Evolutionary conservation across 1,140 invertebrate genomes (phyloP).

Genomic region (Macrobrachium rosenbergii): DNA sequence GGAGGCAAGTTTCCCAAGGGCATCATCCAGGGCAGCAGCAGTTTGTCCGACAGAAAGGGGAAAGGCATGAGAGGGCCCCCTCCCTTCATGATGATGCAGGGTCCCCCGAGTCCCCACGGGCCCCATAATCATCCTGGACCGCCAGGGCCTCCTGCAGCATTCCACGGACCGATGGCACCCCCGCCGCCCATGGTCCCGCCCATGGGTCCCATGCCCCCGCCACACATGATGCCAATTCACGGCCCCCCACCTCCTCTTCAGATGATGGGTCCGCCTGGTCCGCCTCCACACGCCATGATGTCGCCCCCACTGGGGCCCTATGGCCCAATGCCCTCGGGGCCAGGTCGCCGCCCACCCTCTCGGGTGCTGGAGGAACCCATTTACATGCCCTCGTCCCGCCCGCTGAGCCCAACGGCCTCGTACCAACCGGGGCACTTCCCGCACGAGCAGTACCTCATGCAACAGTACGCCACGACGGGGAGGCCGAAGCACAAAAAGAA

Average conservation of each 20-base stretch:
- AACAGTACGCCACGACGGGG: conserved; percentile 74
- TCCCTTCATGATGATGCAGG: conserved; percentile 67
- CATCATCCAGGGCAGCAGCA: conserved; percentile 62
- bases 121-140: conserved; percentile 62
- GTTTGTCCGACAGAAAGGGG: conserved; percentile 61
- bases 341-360: conserved; percentile 64
- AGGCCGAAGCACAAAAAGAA: conserved; percentile 68
- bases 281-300: conserved; percentile 67
- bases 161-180: conserved; percentile 68
- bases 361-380: conserved; percentile 75
- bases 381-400: conserved; percentile 76
- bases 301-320: conserved; percentile 66
- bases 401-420: conserved; percentile 75
- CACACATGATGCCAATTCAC: conserved; percentile 65
- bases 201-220: conserved; percentile 68
- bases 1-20: conserved; percentile 64
- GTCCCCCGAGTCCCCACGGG: conserved; percentile 65
- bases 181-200: conserved; percentile 43
- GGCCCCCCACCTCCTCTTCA: conserved; percentile 64
- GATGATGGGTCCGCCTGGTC: conserved; percentile 64
- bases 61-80: conserved; percentile 65
- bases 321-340: conserved; percentile 58
- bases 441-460: conserved; percentile 76
- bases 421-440: conserved; percentile 77
- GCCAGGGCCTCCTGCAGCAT: conserved; percentile 62